Conservation (phyloP, 1,140 invertebrate species). For the Lamellibrachia luymesi region DNA sequence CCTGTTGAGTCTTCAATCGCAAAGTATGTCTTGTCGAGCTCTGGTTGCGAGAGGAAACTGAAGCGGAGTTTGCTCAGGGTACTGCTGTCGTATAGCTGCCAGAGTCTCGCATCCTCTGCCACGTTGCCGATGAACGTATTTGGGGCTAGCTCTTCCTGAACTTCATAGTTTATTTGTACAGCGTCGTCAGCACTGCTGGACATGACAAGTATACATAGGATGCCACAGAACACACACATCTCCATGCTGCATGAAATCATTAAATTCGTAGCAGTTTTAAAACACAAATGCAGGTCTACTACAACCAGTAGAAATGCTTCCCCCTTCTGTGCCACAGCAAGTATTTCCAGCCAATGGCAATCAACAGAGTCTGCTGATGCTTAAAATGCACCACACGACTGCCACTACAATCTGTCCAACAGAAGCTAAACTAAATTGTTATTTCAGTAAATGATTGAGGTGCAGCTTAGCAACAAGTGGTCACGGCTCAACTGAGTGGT, state of each 20-base stretch:
- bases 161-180: neutral
- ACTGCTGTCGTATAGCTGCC: neutral
- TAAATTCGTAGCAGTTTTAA: neutral
- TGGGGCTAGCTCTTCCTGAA: conserved; percentile 17
- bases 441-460: neutral
- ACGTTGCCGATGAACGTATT: conserved; percentile 25
- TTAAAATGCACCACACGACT: neutral
- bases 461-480: neutral
- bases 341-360: neutral
- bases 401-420: neutral
- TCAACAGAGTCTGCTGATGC: neutral
- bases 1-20: conserved; percentile 24
- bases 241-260: neutral
- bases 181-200: neutral
- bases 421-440: neutral
- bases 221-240: neutral
- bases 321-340: neutral
- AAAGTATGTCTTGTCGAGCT: conserved; percentile 15
- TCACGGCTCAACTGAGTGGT: neutral
- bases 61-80: conserved; percentile 14
- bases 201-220: neutral
- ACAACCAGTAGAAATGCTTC: neutral
- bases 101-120: conserved; percentile 11
- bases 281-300: neutral
- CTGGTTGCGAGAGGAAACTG: conserved; percentile 15